Conservation (phyloP, 2,888 invertebrate species). For the Nephrotoma appendiculata region DNA sequence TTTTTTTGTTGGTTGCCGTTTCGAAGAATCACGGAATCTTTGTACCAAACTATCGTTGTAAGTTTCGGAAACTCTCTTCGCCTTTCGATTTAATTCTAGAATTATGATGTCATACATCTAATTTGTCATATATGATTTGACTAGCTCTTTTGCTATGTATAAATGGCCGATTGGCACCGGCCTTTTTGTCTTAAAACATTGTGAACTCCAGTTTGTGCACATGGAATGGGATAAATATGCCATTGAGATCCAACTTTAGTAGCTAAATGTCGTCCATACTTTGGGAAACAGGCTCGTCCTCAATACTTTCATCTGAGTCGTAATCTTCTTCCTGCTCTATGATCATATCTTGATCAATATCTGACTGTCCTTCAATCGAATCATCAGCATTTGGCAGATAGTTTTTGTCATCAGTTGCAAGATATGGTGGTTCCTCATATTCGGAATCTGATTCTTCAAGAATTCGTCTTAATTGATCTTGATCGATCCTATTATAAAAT, state of each 20-base stretch:
- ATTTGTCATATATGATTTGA: background rate
- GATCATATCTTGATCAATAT: background rate
- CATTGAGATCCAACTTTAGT: no score
- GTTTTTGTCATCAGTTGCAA: background rate
- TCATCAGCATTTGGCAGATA: background rate
- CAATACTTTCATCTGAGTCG: background rate
- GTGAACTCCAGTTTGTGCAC: background rate
- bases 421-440: background rate
- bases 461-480: no score
- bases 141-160: background rate
- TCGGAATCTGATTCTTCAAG: no score
- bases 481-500: no score
- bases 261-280: no score
- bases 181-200: background rate
- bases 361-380: background rate
- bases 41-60: no score
- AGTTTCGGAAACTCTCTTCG: no score
- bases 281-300: background rate
- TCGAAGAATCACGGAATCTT: no score
- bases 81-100: no score
- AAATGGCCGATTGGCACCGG: background rate
- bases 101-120: background rate
- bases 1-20: no score
- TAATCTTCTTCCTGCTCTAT: background rate
- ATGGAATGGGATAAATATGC: no score